A percentile compares a stretch with the other conserved stretches of the same genome.
These are phyloP conservation scores for Clytia hemisphaerica DNA, from an alignment of 30 jellyfish, hydroid and myxozoan species.

Conservation along the genomic window DNA sequence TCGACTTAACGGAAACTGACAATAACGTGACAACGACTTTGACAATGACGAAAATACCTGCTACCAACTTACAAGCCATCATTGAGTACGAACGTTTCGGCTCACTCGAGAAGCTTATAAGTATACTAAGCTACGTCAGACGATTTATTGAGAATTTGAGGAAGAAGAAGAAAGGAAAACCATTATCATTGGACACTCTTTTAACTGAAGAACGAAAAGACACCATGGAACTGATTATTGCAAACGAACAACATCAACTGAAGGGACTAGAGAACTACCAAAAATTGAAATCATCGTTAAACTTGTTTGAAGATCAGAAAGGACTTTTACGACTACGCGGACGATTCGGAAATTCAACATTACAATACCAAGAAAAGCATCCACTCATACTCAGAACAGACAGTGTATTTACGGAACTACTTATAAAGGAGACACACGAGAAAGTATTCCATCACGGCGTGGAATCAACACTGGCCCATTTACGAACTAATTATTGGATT, in stretches of 20 bases:
- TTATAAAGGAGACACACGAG: neutral
- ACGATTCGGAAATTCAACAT: slow-evolving; percentile 2
- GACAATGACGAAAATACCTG: no score
- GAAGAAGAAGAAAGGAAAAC: no score
- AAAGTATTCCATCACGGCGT: slow-evolving; percentile 12
- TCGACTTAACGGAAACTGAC: no score
- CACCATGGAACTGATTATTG: no score
- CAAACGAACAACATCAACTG: neutral
- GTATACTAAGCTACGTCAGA: no score
- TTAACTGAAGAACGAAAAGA: no score
- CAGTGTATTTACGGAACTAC: slow-evolving; percentile 1
- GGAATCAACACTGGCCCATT: slow-evolving; percentile 1
- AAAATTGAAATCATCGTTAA: neutral
- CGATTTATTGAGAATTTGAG: no score
- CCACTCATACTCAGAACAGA: neutral
- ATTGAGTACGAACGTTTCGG: no score
- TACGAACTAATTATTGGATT: slow-evolving; percentile 2
- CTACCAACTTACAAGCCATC: no score
- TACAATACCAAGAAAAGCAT: neutral
- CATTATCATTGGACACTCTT: no score
- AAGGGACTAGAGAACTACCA: neutral
- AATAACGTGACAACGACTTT: no score
- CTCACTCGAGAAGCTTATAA: no score
- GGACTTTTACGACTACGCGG: slow-evolving; percentile 1
- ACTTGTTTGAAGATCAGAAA: slow-evolving; percentile 1